A percentile compares a stretch with the other conserved stretches of the same genome.
phyloP scores from a whole-genome alignment of 2,797 vertebrate species.

The Pithecia hirsuta region DNA sequence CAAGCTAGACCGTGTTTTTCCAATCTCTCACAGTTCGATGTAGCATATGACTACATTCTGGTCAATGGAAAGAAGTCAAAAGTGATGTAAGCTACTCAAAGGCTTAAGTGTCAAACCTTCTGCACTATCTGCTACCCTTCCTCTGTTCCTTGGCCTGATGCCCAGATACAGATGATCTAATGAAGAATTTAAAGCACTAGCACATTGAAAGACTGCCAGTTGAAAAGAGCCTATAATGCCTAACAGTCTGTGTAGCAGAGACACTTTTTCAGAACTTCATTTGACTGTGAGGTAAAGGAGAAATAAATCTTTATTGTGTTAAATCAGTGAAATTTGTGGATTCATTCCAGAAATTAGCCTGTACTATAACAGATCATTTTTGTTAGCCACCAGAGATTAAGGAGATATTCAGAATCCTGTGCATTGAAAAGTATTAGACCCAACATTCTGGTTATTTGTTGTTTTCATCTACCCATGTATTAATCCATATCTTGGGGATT shows the following conservation, averaged over 20 bases:
- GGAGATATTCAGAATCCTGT: neutral
- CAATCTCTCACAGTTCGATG: neutral
- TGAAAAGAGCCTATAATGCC: neutral
- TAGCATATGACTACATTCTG: neutral
- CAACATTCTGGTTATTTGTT: neutral
- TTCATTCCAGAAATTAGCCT: neutral
- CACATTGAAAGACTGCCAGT: neutral
- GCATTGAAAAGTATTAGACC: neutral
- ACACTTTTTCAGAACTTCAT: neutral
- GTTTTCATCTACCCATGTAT: neutral
- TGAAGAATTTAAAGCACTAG: neutral
- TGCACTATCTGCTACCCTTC: neutral
- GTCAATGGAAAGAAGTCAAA: neutral
- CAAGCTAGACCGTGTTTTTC: neutral
- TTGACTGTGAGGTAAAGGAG: neutral
- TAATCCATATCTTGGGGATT: neutral
- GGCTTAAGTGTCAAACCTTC: neutral
- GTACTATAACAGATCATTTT: neutral
- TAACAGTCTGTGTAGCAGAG: neutral
- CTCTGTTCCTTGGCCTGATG: neutral
- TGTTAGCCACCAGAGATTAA: neutral
- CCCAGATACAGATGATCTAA: neutral
- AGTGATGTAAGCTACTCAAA: neutral
- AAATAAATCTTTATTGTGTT: neutral
- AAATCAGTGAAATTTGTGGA: neutral